phyloP scores from a whole-genome alignment of 2,113 vertebrate species.

The Urocolius indicus region DNA sequence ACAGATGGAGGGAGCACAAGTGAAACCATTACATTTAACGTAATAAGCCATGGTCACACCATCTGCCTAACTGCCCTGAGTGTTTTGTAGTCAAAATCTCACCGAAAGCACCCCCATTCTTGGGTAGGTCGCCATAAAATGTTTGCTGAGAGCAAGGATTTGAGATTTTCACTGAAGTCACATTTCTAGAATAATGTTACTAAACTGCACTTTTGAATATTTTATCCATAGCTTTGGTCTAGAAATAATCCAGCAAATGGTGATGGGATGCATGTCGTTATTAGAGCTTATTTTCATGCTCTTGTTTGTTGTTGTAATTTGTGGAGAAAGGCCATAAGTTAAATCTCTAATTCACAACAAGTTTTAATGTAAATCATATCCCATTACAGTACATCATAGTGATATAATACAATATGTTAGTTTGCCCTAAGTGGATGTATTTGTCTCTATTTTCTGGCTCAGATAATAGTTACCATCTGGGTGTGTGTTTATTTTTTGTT shows the following conservation, averaged over 20 bases:
- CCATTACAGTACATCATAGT: slow-evolving; percentile 69
- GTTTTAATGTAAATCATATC: slow-evolving; percentile 73
- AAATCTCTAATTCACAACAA: slow-evolving; percentile 69
- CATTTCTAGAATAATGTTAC: neutral
- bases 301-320: slow-evolving; percentile 69
- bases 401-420: slow-evolving; percentile 73
- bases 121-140: neutral
- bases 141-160: neutral
- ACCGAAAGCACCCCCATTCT: neutral
- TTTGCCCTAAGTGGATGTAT: slow-evolving; percentile 71
- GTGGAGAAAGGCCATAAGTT: slow-evolving; percentile 68
- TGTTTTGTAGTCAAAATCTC: neutral
- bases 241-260: slow-evolving; percentile 52
- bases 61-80: neutral
- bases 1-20: neutral
- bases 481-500: slow-evolving; percentile 70
- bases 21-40: neutral
- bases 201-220: neutral
- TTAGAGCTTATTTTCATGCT: slow-evolving; percentile 53
- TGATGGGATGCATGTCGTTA: slow-evolving; percentile 29
- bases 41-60: slow-evolving; percentile 3
- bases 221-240: slow-evolving; percentile 1
- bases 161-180: neutral
- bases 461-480: slow-evolving; percentile 81
- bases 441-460: slow-evolving; percentile 74